A percentile compares a stretch with the other conserved stretches of the same genome.
Conservation (phyloP, 2,888 invertebrate species). For the Seira ritae region DNA sequence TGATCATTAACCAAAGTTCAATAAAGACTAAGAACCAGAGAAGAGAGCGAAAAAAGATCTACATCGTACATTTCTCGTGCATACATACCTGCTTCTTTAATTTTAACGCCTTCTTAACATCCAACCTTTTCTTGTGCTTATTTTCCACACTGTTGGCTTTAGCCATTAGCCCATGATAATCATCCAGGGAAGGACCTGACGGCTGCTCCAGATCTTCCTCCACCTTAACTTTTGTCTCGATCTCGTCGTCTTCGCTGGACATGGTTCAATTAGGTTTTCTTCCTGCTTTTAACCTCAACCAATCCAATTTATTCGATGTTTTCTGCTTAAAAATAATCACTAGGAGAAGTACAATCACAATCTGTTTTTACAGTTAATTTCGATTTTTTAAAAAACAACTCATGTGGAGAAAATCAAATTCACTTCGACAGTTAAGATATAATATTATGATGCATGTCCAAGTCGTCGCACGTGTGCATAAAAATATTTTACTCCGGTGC, state of each 20-base stretch:
- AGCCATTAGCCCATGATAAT: conserved; percentile 60
- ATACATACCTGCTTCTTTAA: conserved; percentile 70
- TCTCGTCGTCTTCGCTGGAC: conserved; percentile 32
- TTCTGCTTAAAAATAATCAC: background rate
- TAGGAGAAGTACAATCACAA: background rate
- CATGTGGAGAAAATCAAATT: no score
- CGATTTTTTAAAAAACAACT: background rate
- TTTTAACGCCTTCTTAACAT: conserved; percentile 62
- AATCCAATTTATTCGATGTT: background rate
- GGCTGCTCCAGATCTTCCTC: conserved; percentile 4
- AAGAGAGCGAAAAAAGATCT: no score
- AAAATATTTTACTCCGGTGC: no score
- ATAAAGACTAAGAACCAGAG: background rate
- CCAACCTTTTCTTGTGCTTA: conserved; percentile 51
- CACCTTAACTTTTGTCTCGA: background rate
- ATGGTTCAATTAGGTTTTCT: background rate
- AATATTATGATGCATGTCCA: no score
- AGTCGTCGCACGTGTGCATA: no score
- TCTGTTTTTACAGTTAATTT: background rate
- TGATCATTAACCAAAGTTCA: background rate
- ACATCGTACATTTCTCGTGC: no score
- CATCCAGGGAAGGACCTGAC: conserved; percentile 47
- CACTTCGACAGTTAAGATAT: no score
- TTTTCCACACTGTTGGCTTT: conserved; percentile 59
- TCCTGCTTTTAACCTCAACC: background rate